These are phyloP conservation scores for Cryptops parisi DNA, from an alignment of 2,888 invertebrate genomes.

Conservation along the genomic window DNA sequence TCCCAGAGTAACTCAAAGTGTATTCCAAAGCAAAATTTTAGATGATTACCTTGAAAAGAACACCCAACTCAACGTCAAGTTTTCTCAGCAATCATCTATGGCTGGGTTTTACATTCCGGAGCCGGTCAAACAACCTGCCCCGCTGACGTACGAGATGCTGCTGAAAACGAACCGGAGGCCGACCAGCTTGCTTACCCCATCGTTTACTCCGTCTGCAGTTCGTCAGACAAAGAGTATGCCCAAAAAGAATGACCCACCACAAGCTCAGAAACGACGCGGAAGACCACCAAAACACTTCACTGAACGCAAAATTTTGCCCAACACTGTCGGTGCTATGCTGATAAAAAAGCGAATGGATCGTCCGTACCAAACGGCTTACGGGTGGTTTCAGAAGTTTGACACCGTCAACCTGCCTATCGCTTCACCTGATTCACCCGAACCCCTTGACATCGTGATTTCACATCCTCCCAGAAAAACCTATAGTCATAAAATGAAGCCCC, in stretches of 20 bases:
- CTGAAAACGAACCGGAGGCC: background rate
- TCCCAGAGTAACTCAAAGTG: constrained; percentile 1
- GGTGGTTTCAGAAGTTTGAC: constrained; percentile 7
- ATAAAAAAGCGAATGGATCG: no score
- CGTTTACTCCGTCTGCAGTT: no score
- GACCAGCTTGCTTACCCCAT: no score
- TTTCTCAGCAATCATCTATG: no score
- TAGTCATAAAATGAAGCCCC: background rate
- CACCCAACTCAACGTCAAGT: constrained; percentile 3
- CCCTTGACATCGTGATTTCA: no score
- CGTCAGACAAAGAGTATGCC: no score
- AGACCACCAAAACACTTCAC: background rate
- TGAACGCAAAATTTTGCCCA: background rate
- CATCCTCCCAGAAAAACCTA: no score
- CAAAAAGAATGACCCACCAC: background rate
- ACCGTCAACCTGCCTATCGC: constrained; percentile 1
- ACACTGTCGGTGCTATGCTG: no score
- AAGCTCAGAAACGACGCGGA: background rate
- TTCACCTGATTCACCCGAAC: background rate
- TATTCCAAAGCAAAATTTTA: constrained; percentile 12
- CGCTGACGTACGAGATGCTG: background rate
- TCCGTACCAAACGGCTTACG: constrained; percentile 8
- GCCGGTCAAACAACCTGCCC: background rate
- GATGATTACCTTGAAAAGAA: constrained; percentile 12
- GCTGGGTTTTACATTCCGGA: no score